Conservation (phyloP, 2,113 vertebrate species). For the Pterocles burchelli region DNA sequence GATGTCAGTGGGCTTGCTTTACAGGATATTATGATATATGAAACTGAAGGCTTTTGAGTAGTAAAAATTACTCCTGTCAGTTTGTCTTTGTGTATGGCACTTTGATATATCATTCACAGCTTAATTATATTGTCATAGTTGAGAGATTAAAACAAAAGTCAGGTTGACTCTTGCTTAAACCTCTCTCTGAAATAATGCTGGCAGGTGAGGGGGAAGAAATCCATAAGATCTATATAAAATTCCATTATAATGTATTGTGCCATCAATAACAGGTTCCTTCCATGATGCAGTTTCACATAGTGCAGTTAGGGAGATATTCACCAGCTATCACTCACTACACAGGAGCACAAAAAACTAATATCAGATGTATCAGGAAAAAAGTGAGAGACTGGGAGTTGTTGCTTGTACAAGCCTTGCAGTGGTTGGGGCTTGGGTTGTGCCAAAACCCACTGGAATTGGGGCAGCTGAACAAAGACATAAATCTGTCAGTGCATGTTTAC, state of each 20-base stretch:
- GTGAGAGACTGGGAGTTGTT: not conserved
- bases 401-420: not conserved
- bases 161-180: conserved; percentile 28
- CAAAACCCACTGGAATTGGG: not conserved
- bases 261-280: conserved; percentile 41
- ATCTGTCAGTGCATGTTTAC: accelerated
- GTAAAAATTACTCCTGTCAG: conserved; percentile 48
- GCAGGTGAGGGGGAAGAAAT: conserved; percentile 21
- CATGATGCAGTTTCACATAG: not conserved
- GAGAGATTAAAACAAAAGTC: conserved; percentile 59
- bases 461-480: not conserved
- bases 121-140: conserved; percentile 68
- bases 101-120: conserved; percentile 61
- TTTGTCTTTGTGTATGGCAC: conserved; percentile 46
- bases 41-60: conserved; percentile 32
- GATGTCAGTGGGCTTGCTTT: conserved; percentile 45
- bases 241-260: conserved; percentile 28
- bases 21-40: conserved; percentile 53
- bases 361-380: not conserved
- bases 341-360: not conserved
- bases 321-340: not conserved
- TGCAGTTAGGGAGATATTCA: not conserved
- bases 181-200: conserved; percentile 49
- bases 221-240: conserved; percentile 45
- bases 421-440: not conserved